Base-by-base conservation (phyloP, 2,797 vertebrate species). In the Anabas testudineus region DNA sequence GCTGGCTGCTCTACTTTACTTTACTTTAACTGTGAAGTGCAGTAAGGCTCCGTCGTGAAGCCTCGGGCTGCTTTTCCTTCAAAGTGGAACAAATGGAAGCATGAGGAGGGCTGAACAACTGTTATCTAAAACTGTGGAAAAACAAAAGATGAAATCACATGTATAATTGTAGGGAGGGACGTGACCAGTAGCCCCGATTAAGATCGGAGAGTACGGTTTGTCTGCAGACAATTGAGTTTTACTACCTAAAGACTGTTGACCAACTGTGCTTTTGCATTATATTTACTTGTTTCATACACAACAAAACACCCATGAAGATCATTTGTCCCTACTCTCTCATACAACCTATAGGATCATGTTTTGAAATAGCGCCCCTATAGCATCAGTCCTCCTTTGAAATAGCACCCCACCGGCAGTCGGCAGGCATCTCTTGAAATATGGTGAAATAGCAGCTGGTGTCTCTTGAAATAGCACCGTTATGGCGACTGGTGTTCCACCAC, bases 51-150 rank as follows among this genome's bases (percentile, higher is more conserved):
- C 12, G 4, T 51, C 43, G 54, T 60, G 57, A 46, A 55, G 65
- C 82, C 59, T 43, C n/a, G 12, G 83, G 81, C 76, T 41, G 47
- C 65, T 66, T 79, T 68, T 63, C 67, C 70, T 71, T 45, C 53
- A 67, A 78, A 82, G 61, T 75, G 67, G 61, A 86, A 88, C 82
- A 74, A 84, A 86, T 71, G 46, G 39, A 67, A 72, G 69, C 82
- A 70, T 42, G 53, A 54, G 39, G 67, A 71, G 22, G 67, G 63
- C 28, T 58, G 39, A 63, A 58, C 57, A 67, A 60, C 67, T 54
- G 34, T 71, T 80, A 76, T 63, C 74, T 77, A 60, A 60, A 69
- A 69, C 21, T 73, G 32, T 47, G 21, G 7, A n/a, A 55, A 75
- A 66, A 71, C 59, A 67, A 72, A 51, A 71, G 71, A 74, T 82